These are phyloP conservation scores for Hydropsyche tenuis DNA, from an alignment of 1,140 invertebrate species.

Conservation along the genomic window DNA sequence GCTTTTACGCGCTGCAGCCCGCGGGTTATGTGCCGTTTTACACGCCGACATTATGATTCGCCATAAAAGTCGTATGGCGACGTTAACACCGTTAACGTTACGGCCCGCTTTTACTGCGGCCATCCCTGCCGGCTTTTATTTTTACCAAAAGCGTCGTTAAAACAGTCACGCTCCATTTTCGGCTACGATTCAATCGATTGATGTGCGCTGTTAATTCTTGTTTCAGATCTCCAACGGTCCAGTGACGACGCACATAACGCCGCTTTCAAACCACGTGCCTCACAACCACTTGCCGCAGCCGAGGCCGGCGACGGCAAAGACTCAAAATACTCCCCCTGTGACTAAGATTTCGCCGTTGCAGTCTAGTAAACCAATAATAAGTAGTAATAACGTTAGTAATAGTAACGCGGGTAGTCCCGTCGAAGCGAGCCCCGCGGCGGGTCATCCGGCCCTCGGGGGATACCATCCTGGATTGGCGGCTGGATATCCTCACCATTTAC, in stretches of 20 bases:
- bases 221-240: constrained; percentile 51
- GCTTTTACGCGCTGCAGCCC: too few species aligned
- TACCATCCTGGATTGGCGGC: constrained; percentile 41
- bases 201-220: neutral
- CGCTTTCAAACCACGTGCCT: constrained; percentile 50
- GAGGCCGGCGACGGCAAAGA: constrained; percentile 47
- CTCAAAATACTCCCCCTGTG: constrained; percentile 48
- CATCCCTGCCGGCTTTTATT: neutral
- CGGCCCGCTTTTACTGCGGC: neutral
- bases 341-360: constrained; percentile 45
- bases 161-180: too few species aligned
- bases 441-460: constrained; percentile 41
- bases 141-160: constrained; percentile 1
- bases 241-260: constrained; percentile 50
- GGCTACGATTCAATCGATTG: too few species aligned
- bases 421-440: constrained; percentile 13
- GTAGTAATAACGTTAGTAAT: constrained; percentile 47
- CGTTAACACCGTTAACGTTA: constrained; percentile 25
- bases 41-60: too few species aligned
- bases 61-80: too few species aligned
- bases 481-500: constrained; percentile 38
- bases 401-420: constrained; percentile 42
- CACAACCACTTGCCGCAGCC: constrained; percentile 48
- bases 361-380: constrained; percentile 48
- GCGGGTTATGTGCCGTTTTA: too few species aligned